Conservation (phyloP, 2,797 vertebrate genomes). For the Dryobates pubescens region DNA sequence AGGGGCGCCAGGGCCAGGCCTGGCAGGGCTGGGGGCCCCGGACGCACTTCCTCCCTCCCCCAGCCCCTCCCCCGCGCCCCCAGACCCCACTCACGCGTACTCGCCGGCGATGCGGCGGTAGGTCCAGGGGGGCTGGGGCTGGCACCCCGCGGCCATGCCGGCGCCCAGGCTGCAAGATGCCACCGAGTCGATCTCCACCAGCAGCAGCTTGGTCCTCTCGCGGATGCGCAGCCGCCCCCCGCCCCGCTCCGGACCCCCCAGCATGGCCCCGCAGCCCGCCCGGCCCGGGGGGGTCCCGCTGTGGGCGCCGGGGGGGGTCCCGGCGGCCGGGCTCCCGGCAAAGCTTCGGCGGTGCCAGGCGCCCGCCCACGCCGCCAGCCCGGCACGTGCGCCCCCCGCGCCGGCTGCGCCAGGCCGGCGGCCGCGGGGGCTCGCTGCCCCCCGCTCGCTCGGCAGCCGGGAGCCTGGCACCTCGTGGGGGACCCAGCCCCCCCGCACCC, state of each 20-base stretch:
- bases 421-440: neutral
- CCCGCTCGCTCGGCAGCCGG: no score
- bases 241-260: neutral
- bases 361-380: neutral
- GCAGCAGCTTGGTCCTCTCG: slow-evolving; percentile 75
- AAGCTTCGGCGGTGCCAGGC: neutral
- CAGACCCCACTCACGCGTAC: neutral
- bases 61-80: neutral
- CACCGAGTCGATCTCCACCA: slow-evolving; percentile 78
- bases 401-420: neutral
- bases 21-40: neutral
- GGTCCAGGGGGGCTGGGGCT: slow-evolving; percentile 35
- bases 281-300: no score
- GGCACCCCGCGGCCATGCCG: slow-evolving; percentile 64
- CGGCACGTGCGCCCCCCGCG: neutral
- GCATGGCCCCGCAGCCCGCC: neutral
- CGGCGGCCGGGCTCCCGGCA: neutral
- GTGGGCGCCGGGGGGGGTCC: no score
- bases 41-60: neutral
- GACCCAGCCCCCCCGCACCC: neutral
- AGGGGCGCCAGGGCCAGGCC: neutral
- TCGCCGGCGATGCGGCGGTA: neutral
- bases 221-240: slow-evolving; percentile 66
- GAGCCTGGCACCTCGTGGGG: neutral
- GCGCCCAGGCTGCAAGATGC: slow-evolving; percentile 72